Evolutionary conservation across 1,140 invertebrate genomes (phyloP), one percentile per base, ranked within the genome.

Genomic region (Zaprionus vittiger): DNA sequence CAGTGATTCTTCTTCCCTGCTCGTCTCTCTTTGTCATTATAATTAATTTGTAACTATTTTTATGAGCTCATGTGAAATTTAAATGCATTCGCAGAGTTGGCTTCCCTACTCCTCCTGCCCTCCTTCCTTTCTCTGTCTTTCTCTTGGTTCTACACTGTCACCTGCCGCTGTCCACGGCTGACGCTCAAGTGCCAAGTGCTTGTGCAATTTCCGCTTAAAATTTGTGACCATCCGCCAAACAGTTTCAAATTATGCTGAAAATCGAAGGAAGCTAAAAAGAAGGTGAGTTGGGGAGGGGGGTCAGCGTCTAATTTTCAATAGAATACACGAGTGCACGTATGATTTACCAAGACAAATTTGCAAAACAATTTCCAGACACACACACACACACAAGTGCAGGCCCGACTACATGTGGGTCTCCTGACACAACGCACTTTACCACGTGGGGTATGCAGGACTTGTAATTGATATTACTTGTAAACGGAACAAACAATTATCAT

Each of bases 1-100:
- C 20, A 20, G 20, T 20, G 11, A 12, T 34, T 47, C 47, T 54
- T 67, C 55, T 61, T 44, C 14, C 28, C n/a, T 47, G 41, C 59
- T 67, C 78, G 59, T 11, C 31, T 73, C 78, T 55, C 77, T 81
- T 89, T 89, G 81, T 81, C 84, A 89, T 90, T 90, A 89, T 89
- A 89, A 89, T 89, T 89, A 89, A 89, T 89, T 89, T 89, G 84
- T 89, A 89, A 89, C 84, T 89, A 89, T 89, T 90, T 89, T 89
- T 89, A 90, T 89, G 84, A 89, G 85, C 84, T 89, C 84, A 89
- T 89, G 85, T 84, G 84, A 89, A 89, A 89, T 89, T 89, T 89
- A 84, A 89, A 89, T 89, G 55, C 75, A 75, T 67, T 67, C 34
- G 17, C 57, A 41, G 63, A 59, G 67, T 71, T 59, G n/a, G n/a